Percentiles rank a stretch among this genome's conserved stretches.
Conservation (phyloP, 2,113 vertebrate genomes). For the Gorilla gorilla region DNA sequence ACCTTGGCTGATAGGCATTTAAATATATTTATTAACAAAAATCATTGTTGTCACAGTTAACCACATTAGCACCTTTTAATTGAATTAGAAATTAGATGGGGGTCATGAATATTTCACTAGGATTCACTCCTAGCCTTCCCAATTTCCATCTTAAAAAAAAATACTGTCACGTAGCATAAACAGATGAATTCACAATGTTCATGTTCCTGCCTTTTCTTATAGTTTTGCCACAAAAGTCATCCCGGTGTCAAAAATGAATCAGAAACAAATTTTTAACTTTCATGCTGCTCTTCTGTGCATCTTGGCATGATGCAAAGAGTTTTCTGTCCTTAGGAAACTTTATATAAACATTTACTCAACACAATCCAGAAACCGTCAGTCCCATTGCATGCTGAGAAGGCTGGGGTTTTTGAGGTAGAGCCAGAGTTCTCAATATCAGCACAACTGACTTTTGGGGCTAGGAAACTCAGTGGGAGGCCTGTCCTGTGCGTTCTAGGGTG, state of each 20-base stretch:
- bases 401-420: background rate
- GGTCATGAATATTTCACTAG: constrained; percentile 79
- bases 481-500: background rate
- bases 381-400: background rate
- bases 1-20: constrained; percentile 78
- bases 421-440: background rate
- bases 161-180: background rate
- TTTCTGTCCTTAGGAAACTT: constrained; percentile 23
- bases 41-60: constrained; percentile 79
- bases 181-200: background rate
- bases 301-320: background rate
- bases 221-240: constrained; percentile 39
- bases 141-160: constrained; percentile 56
- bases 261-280: constrained; percentile 32
- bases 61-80: constrained; percentile 80
- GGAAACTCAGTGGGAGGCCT: background rate
- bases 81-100: constrained; percentile 79
- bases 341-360: constrained; percentile 44
- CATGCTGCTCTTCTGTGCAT: background rate
- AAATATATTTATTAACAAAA: constrained; percentile 82
- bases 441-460: background rate
- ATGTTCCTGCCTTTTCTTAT: background rate
- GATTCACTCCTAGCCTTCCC: constrained; percentile 50
- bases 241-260: constrained; percentile 39
- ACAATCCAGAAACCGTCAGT: background rate